These are phyloP conservation scores for Dioctria linearis DNA, from an alignment of 2,888 invertebrate species.

Conservation along the genomic window DNA sequence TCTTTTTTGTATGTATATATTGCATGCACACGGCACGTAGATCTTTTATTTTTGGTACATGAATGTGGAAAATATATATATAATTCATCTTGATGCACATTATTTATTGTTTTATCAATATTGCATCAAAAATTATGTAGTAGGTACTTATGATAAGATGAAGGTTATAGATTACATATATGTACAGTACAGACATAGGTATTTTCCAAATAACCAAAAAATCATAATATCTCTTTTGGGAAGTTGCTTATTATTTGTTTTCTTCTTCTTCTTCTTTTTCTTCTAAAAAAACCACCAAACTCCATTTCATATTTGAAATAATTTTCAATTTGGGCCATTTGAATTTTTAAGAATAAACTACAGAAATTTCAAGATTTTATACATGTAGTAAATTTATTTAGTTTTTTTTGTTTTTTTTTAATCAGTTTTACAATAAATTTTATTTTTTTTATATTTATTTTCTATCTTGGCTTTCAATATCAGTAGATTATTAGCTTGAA, in stretches of 20 bases:
- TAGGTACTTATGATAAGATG: too few relatives aligned
- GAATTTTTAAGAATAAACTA: conserved; percentile 37
- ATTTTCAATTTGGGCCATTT: background rate
- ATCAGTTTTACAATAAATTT: conserved; percentile 37
- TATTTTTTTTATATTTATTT: conserved; percentile 23
- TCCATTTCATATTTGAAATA: background rate
- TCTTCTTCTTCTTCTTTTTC: too few relatives aligned
- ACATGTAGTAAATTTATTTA: conserved; percentile 45
- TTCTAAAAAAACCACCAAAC: too few relatives aligned
- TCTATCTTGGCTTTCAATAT: conserved; percentile 45
- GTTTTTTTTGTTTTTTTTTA: conserved; percentile 9
- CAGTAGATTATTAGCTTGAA: conserved; percentile 48
- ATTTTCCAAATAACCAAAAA: too few relatives aligned
- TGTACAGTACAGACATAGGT: too few relatives aligned
- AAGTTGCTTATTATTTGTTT: too few relatives aligned
- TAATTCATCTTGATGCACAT: conserved; percentile 3
- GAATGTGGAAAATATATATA: conserved; percentile 17
- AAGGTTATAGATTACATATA: too few relatives aligned
- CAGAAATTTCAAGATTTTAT: conserved; percentile 42
- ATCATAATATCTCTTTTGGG: too few relatives aligned
- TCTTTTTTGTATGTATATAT: background rate
- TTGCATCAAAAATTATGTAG: conserved; percentile 3
- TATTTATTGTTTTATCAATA: conserved; percentile 33
- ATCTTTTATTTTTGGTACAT: conserved; percentile 33
- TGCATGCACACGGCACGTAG: conserved; percentile 45